Evolutionary conservation across 2,888 invertebrate species (phyloP), one percentile per base, ranked within the genome.

Genomic region (Brachynemurus nebulosus): DNA sequence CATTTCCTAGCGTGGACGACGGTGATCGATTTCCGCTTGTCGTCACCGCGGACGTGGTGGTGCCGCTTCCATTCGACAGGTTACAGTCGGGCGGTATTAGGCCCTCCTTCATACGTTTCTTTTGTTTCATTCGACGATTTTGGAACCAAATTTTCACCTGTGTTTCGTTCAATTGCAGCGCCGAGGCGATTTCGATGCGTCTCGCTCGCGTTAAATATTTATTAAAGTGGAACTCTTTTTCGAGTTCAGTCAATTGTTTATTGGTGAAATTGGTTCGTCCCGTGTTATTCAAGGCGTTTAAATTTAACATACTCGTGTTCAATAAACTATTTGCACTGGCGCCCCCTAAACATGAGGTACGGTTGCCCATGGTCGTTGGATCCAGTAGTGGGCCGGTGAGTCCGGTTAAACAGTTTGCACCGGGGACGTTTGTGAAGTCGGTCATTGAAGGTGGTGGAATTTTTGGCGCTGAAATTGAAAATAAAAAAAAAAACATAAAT

Each of bases 201-300:
- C 97, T 72, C 30, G 95, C 96, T 54, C 97, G 71, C 30, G 97
- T 98, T 58, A 98, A 77, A 71, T 98, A 98, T 68, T 95, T 96
- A 71, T 96, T 96, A 69, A 95, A 97, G 66, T 97, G 97, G 69
- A 97, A 98, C 66, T 98, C 97, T 63, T 98, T 98, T 65, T 98
- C 98, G 52, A 98, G 74, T 66, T 98, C 98, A 2, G 97, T 98
- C 51, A 98, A 78, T 65, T 98, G 98, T 67, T 97, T 97, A 68
- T 97, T 98, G 53, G 96, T 96, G 71, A 98, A 98, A 70, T 98
- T 98, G 30, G 98, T 98, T 44, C 98, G 75, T 25, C 95, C 95
- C 11, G 90, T 88, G 68, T 84, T 85, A 69, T 86, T 88, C 52
- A 72, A 59, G 48, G 68, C 68, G 50, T 66, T 70, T 37, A 68